A percentile compares a stretch with the other conserved stretches of the same genome.
phyloP scores from a whole-genome alignment of 2,113 vertebrate genomes.

The Oryzias melastigma region DNA sequence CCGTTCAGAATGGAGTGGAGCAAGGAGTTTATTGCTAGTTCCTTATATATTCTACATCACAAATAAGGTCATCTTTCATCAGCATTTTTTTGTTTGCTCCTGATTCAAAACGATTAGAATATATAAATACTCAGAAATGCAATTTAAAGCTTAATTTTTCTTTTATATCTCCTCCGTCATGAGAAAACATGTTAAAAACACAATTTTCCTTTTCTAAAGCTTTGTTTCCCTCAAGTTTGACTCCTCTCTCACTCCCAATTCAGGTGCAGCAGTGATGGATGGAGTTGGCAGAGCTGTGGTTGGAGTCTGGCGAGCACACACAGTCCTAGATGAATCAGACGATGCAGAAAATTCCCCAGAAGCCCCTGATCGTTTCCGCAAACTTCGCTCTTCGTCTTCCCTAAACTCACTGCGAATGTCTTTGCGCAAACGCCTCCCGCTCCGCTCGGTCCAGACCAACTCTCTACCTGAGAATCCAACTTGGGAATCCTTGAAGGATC shows the following conservation, averaged over 20 bases:
- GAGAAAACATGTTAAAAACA: too few species aligned
- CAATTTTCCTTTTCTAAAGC: too few species aligned
- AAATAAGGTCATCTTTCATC: too few species aligned
- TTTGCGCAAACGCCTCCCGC: conserved; percentile 82
- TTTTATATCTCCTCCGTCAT: too few species aligned
- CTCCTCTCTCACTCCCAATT: conserved; percentile 1
- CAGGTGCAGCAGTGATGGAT: conserved; percentile 72
- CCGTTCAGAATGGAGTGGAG: too few species aligned
- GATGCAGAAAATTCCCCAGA: conserved; percentile 77
- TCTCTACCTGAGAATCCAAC: conserved; percentile 69
- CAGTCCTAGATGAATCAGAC: conserved; percentile 76
- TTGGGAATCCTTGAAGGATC: conserved; percentile 74
- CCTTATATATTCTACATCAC: too few species aligned
- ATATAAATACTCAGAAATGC: too few species aligned
- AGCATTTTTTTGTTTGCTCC: too few species aligned
- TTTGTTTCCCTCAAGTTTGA: not conserved
- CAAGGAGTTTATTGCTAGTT: too few species aligned
- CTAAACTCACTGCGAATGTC: conserved; percentile 83
- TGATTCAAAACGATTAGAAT: too few species aligned
- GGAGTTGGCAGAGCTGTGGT: conserved; percentile 67
- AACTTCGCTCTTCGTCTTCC: conserved; percentile 71
- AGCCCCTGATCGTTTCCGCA: conserved; percentile 67
- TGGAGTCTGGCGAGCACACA: conserved; percentile 79
- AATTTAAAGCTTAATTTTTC: too few species aligned
- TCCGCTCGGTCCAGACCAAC: conserved; percentile 80